Evolutionary conservation across 2,797 vertebrate genomes (phyloP), one percentile per base, ranked within the genome.

Genomic region (Thamnophis elegans): DNA sequence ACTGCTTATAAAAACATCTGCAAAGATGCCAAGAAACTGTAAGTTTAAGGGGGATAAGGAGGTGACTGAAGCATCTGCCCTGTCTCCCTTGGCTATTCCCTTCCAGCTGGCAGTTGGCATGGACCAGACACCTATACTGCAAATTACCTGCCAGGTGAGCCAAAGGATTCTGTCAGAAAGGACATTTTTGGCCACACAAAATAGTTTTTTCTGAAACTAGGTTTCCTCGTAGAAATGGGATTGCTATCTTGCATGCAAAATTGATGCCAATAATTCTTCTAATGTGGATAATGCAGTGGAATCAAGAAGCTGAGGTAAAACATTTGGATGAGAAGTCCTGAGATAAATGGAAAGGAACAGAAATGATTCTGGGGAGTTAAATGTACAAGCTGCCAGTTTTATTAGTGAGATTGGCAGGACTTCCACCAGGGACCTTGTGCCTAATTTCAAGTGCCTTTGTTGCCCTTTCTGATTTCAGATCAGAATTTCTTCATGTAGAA

Each of bases 1-100:
- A 93, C 9, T 88, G 65, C 85, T 55, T 91, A 91, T 88, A 88
- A 89, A 90, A 91, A 85, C 86, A 88, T 82, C 68, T 91, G 89
- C 56, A 88, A 26, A 54, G 68, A 85, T 91, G 86, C 89, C 68
- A 93, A 93, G 47, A 56, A 91, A 58, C 55, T 60, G 78, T 54
- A 68, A 82, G 68, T 32, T 28, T 11, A 90, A 55, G 11, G 58
- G 56, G 86, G 36, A 85, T 14, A 59, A 62, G 68, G n/a, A 20
- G 58, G 16, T 62, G 51, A 65, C 32, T n/a, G 56, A 82, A 90
- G 85, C 62, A 78, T 88, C 65, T 90, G 65, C 60, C 62, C 42
- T 88, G 47, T 82, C 85, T 88, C 92, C 12, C 36, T 56, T 93
- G 90, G 86, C 68, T 20, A 47, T 85, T 91, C 26, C 68, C 25